Conservation (phyloP, 2,113 vertebrate genomes). For the Lepisosteus osseus region DNA sequence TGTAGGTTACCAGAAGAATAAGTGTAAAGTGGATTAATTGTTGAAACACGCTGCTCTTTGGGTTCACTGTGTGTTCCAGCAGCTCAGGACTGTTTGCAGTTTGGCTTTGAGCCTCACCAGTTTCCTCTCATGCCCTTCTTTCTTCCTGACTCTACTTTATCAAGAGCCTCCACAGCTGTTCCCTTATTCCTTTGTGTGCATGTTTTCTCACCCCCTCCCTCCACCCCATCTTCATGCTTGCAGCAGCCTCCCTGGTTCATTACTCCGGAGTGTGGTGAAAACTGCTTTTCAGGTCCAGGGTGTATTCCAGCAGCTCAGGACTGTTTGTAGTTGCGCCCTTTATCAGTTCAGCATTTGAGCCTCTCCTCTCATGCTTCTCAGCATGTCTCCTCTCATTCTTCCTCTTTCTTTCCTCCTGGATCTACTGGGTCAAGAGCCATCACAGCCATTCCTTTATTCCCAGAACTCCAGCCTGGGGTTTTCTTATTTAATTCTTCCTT, state of each 20-base stretch:
- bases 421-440: background rate
- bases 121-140: background rate
- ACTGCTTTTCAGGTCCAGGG: background rate
- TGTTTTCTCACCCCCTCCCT: too few species aligned
- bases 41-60: background rate
- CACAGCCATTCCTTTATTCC: too few species aligned
- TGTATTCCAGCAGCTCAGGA: background rate
- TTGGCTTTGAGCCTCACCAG: background rate
- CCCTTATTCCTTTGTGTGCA: too few species aligned
- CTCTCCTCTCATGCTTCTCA: background rate
- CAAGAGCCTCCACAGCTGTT: too few species aligned
- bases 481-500: too few species aligned
- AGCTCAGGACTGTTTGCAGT: background rate
- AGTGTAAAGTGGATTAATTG: background rate
- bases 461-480: too few species aligned
- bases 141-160: background rate
- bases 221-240: too few species aligned
- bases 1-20: background rate
- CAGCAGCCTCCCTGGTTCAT: too few species aligned
- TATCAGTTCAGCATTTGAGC: background rate
- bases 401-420: background rate
- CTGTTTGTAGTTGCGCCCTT: background rate
- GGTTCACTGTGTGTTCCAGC: background rate
- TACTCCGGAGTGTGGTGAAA: too few species aligned
- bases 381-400: background rate